A percentile compares a stretch with the other conserved stretches of the same genome.
phyloP scores from a whole-genome alignment of 2,888 invertebrate species.

The Torymus texanus region DNA sequence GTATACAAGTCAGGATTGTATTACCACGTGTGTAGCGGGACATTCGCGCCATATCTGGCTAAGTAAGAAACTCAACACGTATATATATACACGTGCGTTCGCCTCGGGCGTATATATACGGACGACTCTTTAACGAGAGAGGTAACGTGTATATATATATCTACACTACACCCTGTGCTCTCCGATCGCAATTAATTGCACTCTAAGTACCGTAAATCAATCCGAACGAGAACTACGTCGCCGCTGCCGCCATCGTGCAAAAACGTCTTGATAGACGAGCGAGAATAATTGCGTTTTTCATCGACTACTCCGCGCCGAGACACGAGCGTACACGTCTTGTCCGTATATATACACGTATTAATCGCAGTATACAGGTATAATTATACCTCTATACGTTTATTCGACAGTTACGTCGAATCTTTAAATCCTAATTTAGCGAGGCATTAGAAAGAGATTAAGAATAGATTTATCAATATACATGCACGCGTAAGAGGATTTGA shows the following conservation, averaged over 20 bases:
- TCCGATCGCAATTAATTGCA: conserved; percentile 63
- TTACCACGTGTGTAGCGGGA: conserved; percentile 47
- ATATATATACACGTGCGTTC: conserved; percentile 48
- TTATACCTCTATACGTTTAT: no score
- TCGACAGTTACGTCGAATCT: not conserved
- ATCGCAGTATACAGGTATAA: no score
- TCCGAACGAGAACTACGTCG: conserved; percentile 62
- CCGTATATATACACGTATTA: no score
- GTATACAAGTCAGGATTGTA: conserved; percentile 11
- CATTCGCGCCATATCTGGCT: conserved; percentile 29
- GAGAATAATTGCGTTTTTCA: conserved; percentile 35
- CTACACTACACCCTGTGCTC: conserved; percentile 34
- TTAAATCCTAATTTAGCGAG: not conserved
- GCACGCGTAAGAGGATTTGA: no score
- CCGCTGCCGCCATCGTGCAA: conserved; percentile 9
- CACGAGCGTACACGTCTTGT: no score
- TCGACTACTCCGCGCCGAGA: no score
- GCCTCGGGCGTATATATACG: conserved; percentile 57
- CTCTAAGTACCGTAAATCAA: conserved; percentile 64
- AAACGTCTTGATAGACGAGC: conserved; percentile 28
- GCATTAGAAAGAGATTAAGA: no score
- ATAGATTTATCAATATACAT: no score
- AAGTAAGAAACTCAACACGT: conserved; percentile 61
- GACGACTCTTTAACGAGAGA: conserved; percentile 61
- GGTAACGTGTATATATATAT: no score